Evolutionary conservation across 2,888 invertebrate genomes (phyloP).

Genomic region (Hermaeophaga mercurialis): DNA sequence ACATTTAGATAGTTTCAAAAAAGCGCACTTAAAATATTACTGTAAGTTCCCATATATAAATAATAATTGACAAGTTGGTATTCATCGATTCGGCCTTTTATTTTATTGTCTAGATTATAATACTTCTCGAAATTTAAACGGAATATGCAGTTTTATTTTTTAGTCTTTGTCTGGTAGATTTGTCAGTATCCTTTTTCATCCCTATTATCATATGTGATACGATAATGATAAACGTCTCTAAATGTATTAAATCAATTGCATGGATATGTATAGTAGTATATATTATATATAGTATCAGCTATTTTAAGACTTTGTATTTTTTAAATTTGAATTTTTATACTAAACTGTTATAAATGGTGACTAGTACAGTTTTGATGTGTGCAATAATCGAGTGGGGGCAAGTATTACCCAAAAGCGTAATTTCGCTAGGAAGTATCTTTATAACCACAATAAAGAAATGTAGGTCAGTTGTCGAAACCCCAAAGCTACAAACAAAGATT

Average conservation of each 20-base stretch:
- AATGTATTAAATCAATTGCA: constrained; percentile 58
- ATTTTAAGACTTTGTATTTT: constrained; percentile 61
- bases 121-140: no score
- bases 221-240: constrained; percentile 55
- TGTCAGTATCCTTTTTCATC: constrained; percentile 32
- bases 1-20: no score
- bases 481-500: background rate
- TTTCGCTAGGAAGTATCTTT: constrained; percentile 52
- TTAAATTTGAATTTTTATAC: constrained; percentile 62
- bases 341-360: constrained; percentile 60
- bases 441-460: constrained; percentile 47
- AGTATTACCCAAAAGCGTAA: constrained; percentile 44
- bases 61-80: no score
- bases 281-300: constrained; percentile 59
- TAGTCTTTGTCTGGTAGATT: constrained; percentile 8
- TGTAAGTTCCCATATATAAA: no score
- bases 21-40: no score
- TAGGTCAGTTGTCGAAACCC: constrained; percentile 26
- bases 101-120: no score
- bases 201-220: constrained; percentile 57
- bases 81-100: no score
- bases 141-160: no score
- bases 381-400: constrained; percentile 54
- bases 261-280: constrained; percentile 59
- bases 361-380: constrained; percentile 59